phyloP scores from a whole-genome alignment of 2,797 vertebrate species.

The Pyrrhura leucotis region DNA sequence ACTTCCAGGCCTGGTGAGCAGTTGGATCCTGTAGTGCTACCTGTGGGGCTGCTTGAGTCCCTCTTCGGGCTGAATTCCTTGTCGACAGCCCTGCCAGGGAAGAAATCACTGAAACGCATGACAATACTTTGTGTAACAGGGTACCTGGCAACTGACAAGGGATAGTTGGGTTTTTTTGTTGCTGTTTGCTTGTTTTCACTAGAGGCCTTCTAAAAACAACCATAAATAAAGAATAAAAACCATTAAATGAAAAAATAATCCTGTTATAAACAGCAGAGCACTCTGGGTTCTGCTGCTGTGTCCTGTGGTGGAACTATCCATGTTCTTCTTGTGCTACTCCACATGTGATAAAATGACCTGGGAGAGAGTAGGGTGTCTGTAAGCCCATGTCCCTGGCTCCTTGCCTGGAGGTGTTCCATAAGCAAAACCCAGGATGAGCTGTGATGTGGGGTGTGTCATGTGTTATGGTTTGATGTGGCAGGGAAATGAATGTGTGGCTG shows the following conservation, averaged over 20 bases:
- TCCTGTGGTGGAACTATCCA: not conserved
- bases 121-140: not conserved
- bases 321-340: not conserved
- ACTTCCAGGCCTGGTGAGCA: not conserved
- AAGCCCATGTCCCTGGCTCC: not conserved
- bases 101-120: not conserved
- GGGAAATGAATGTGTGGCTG: not conserved
- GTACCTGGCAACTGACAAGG: not conserved
- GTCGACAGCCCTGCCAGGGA: not conserved
- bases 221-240: accelerated
- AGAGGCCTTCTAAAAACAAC: not conserved
- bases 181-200: not conserved
- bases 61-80: not conserved
- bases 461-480: not conserved
- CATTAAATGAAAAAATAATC: not conserved
- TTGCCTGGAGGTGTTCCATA: not conserved
- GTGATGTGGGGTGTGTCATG: not conserved
- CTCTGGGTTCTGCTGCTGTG: not conserved
- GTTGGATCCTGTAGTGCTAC: not conserved
- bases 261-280: not conserved
- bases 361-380: not conserved
- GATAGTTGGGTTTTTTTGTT: not conserved
- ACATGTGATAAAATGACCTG: not conserved
- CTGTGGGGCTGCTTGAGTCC: not conserved
- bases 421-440: not conserved